Conservation (phyloP, 2,797 vertebrate genomes). For the Enteromius mattozi region DNA sequence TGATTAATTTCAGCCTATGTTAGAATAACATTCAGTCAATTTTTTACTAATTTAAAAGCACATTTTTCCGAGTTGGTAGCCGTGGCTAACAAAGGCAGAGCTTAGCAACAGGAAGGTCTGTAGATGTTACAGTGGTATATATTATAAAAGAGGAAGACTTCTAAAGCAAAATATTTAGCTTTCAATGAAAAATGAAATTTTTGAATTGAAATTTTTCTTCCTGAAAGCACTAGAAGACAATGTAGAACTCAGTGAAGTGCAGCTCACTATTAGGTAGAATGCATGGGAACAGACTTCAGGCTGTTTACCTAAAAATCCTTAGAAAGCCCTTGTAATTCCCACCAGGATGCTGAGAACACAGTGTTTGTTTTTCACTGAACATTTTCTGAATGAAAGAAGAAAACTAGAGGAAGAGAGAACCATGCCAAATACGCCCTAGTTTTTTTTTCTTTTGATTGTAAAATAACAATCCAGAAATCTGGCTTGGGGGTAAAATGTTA, state of each 20-base stretch:
- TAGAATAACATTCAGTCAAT: background rate
- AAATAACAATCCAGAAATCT: background rate
- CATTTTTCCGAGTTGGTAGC: background rate
- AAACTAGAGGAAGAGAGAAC: background rate
- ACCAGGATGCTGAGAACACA: background rate
- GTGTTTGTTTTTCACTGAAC: slow-evolving; percentile 16
- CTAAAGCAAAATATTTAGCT: background rate
- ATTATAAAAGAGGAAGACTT: background rate
- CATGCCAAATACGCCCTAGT: background rate
- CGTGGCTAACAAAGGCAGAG: background rate
- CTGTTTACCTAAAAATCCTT: background rate
- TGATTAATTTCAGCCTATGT: background rate
- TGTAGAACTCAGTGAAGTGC: background rate
- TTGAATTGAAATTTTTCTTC: background rate
- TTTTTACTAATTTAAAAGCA: background rate
- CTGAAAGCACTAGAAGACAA: background rate
- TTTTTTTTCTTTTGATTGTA: background rate
- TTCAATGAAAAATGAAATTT: background rate
- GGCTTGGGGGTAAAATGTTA: background rate
- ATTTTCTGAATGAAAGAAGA: slow-evolving; percentile 23
- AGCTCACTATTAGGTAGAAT: background rate
- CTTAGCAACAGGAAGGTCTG: background rate
- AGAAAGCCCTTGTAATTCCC: background rate
- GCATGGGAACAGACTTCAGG: background rate
- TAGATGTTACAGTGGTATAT: background rate